Evolutionary conservation across 2,888 invertebrate species (phyloP), one percentile per base, ranked within the genome.

Genomic region (Hanleya hanleyi): DNA sequence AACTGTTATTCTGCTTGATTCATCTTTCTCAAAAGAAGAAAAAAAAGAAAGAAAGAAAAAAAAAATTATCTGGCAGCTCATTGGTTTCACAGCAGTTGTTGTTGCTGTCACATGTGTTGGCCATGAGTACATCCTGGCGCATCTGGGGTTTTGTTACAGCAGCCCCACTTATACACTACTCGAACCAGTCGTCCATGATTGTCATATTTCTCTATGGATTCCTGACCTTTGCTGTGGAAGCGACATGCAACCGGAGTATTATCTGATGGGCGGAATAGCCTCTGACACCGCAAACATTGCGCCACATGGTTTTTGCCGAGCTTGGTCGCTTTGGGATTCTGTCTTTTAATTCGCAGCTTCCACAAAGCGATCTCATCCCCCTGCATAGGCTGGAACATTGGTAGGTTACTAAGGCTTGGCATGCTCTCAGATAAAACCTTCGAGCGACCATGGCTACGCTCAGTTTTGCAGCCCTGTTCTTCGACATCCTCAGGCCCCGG

Each of bases 111-210:
- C 12, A 86, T 79, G 74, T 86, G 86, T 69, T 80, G 81, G 12
- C 85, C 83, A 72, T 77, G 80, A n/a, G 77, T 77, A 73, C 87
- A 87, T 4, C 87, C 87, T n/a, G 77, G 78, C 26, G 79, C 69
- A 33, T 85, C 83, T 12, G 84, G 70, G 5, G 78, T 78, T 71
- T 81, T 82, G 73, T 83, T 84, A 75, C 87, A 87, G 69, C 87
- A 87, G 15, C 84, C 83, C 87, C 87, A 87, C 66, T 83, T 84
- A 75, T 86, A 86, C 4, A 81, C 67, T 7, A 85, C 84, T 64
- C 80, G 79, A 33, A 78, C 70, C 22, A 87, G 75, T 61, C 80
- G 79, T 1, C 86, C 85, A 57, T 78, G 76, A 18, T 69, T 65
- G 69, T 83, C 84, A 73, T 85, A 84, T 70, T 82, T 78, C 69